A percentile compares a stretch with the other conserved stretches of the same genome.
These are phyloP conservation scores for Caerostris darwini DNA, from an alignment of 1,140 invertebrate species.

Conservation along the genomic window DNA sequence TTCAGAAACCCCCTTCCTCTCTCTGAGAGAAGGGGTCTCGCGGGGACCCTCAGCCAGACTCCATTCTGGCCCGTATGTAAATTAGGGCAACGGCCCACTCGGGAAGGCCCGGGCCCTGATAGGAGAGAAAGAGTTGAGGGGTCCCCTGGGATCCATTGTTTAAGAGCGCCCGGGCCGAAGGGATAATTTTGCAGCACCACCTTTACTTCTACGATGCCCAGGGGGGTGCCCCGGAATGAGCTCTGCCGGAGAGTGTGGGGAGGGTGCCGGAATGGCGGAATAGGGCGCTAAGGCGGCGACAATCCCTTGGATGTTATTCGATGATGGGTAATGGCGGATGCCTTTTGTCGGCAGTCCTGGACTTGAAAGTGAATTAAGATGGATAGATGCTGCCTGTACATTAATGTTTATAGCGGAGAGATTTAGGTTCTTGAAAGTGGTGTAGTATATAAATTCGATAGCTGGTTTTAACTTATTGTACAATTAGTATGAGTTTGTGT, in stretches of 20 bases:
- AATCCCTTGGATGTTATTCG: slow-evolving; percentile 53
- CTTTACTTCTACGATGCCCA: slow-evolving; percentile 63
- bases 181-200: slow-evolving; percentile 59
- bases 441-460: too few species aligned
- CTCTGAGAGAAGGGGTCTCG: background rate
- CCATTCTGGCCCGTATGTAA: background rate
- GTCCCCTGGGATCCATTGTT: slow-evolving; percentile 36
- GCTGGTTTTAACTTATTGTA: too few species aligned
- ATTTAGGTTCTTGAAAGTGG: too few species aligned
- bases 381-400: too few species aligned
- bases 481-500: too few species aligned
- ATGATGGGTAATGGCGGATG: slow-evolving; percentile 43
- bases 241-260: background rate
- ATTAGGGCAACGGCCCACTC: slow-evolving; percentile 37
- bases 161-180: slow-evolving; percentile 20
- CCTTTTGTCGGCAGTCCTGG: background rate
- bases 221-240: background rate
- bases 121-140: slow-evolving; percentile 68
- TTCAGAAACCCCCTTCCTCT: slow-evolving; percentile 13
- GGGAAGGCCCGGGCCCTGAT: slow-evolving; percentile 42
- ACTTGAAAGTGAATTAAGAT: too few species aligned
- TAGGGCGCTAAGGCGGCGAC: slow-evolving; percentile 58
- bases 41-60: background rate
- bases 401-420: too few species aligned
- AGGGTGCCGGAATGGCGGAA: background rate